Percentiles rank a stretch among this genome's conserved stretches.
These are phyloP conservation scores for Lemur catta DNA, from an alignment of 2,797 vertebrate species.

Conservation along the genomic window DNA sequence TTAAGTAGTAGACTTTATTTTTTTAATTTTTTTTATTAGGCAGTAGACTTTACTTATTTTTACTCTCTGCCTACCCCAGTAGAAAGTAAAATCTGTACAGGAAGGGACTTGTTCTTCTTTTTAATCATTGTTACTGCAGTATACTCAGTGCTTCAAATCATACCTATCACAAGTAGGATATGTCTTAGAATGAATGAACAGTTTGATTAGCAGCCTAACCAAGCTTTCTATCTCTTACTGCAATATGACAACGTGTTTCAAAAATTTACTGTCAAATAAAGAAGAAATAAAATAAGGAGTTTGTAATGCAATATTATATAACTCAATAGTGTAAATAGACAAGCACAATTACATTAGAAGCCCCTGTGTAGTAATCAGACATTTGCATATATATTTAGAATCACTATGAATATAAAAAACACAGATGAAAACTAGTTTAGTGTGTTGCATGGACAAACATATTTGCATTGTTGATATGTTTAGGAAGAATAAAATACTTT, in stretches of 20 bases:
- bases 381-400: background rate
- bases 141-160: background rate
- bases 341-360: background rate
- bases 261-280: background rate
- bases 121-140: background rate
- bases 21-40: background rate
- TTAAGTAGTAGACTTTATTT: background rate
- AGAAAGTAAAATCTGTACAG: background rate
- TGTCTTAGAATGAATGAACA: background rate
- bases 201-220: background rate
- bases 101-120: background rate
- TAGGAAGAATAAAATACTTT: background rate
- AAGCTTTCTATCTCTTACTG: background rate
- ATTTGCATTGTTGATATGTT: background rate
- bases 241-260: background rate
- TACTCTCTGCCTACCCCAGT: background rate
- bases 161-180: background rate
- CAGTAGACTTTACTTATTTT: background rate
- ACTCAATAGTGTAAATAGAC: background rate
- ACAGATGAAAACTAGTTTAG: background rate
- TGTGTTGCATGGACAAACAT: background rate
- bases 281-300: background rate
- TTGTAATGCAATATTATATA: background rate
- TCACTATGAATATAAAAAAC: background rate
- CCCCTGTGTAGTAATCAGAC: background rate